phyloP scores from a whole-genome alignment of 2,888 invertebrate genomes.

The Trissolcus brochymenae region DNA sequence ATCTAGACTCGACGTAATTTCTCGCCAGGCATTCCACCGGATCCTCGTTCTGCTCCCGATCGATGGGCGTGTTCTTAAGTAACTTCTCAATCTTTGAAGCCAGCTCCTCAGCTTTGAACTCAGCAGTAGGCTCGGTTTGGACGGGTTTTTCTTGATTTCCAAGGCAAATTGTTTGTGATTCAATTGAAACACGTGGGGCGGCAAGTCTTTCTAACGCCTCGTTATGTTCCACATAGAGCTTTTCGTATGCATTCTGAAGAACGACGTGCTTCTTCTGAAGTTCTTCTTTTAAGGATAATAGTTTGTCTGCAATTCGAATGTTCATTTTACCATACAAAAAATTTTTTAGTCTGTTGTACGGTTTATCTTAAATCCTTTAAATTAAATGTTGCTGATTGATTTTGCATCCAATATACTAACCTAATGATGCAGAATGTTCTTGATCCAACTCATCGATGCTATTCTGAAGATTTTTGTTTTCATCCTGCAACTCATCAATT shows the following conservation, averaged over 20 bases:
- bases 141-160: slow-evolving; percentile 27
- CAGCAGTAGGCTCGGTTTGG: slow-evolving; percentile 24
- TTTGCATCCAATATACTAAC: slow-evolving; percentile 26
- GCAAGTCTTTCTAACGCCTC: slow-evolving; percentile 67
- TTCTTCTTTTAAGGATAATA: slow-evolving; percentile 74
- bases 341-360: too few species aligned
- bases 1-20: slow-evolving; percentile 67
- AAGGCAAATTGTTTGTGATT: slow-evolving; percentile 27
- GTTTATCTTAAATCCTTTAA: too few species aligned
- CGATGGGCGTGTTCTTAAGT: slow-evolving; percentile 74
- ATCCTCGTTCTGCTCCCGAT: slow-evolving; percentile 69
- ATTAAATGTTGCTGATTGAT: too few species aligned
- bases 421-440: slow-evolving; percentile 84
- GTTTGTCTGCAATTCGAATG: slow-evolving; percentile 67
- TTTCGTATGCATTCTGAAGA: slow-evolving; percentile 79
- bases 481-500: slow-evolving; percentile 78
- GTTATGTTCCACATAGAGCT: slow-evolving; percentile 71
- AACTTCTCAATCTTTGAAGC: slow-evolving; percentile 71
- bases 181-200: slow-evolving; percentile 14
- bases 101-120: not conserved
- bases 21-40: slow-evolving; percentile 66
- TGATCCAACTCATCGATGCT: slow-evolving; percentile 85
- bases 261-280: slow-evolving; percentile 78
- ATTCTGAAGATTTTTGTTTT: slow-evolving; percentile 79
- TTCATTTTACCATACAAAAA: not conserved